Evolutionary conservation across 2,797 vertebrate species (phyloP), one percentile per base, ranked within the genome.

Genomic region (Enteromius afrohamiltoni): DNA sequence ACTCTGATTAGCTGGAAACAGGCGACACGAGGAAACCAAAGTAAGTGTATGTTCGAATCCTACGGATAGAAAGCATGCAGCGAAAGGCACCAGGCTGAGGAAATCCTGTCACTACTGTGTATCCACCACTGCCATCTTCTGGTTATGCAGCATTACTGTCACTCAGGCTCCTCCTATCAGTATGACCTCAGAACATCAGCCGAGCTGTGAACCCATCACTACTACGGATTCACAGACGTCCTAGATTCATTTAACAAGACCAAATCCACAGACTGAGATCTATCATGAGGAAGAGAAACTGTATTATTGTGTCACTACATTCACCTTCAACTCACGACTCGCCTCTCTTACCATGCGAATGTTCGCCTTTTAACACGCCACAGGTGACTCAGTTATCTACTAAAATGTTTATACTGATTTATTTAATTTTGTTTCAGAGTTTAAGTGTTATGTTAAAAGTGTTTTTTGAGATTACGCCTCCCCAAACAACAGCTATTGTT

Each of bases 401-500:
- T 86, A 83, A 85, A 88, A 80, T 26, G 45, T 64, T 71, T 70
- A 19, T 60, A 37, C 17, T 67, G 71, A 83, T 77, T 67, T 75
- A 77, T 40, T 70, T 79, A 81, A 81, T 76, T 73, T 31, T 51
- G 9, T 83, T 42, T 29, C 26, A 42, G 68, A 76, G 65, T 70
- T 70, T 37, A 69, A 81, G 42, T 74, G 82, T 69, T 75, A 45
- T 55, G 55, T 77, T 78, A 4, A 79, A 40, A 80, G 77, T 82
- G 69, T 77, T 77, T 23, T 69, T 49, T 45, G 82, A 83, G 74
- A 77, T 77, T 53, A 69, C 51, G 34, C 31, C 51, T 60, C 14
- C 90, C 91, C 65, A 87, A 85, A 85, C 79, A 84, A 88, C 90
- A 87, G 87, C 89, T 87, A 90, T 77, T 89, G 80, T 90, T 83